Evolutionary conservation across 2,113 vertebrate species (phyloP), one percentile per base, ranked within the genome.

Genomic region (Cochlearius cochlearius): DNA sequence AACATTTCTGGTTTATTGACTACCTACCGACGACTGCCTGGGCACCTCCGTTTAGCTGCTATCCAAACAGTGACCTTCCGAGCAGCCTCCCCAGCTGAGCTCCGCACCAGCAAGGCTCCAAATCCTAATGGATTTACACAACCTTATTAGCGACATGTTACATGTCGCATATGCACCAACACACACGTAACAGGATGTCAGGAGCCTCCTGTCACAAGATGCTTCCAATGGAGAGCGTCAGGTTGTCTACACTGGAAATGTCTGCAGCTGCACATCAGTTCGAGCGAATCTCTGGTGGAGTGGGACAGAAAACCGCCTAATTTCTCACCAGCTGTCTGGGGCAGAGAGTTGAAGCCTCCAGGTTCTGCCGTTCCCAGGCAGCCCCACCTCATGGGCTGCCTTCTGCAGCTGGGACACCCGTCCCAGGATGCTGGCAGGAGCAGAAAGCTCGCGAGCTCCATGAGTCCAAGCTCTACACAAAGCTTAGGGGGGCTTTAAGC

Each of bases 181-280:
- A 41, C 0, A 0, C 13, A 4, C 1, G 0, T n/a, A 58, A 73
- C 1, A 43, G 5, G 41, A 50, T 62, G 34, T 64, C 78, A 88
- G 62, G 52, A 90, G 45, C 38, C 60, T 86, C 68, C 63, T 55
- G 26, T 74, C n/a, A 38, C n/a, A 59, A 36, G 36, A 93, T 20
- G n/a, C 12, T 95, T 83, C 59, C 72, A 69, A 3, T 27, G 17
- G 36, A 76, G 73, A 60, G 7, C 13, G 4, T n/a, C 38, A 68
- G 11, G 18, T 47, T 83, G 19, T 41, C 73, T 56, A 21, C 34
- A 32, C 38, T 86, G 59, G 63, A 76, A 88, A 66, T 1, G 2
- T 38, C 67, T 59, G 12, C 0, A 4, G n/a, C n/a, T 59, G 20
- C 59, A 22, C 41, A 74, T 34, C 18, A 10, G 9, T 80, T 34